Base-by-base conservation (phyloP, 2,113 vertebrate genomes). In the Grammomys surdaster region DNA sequence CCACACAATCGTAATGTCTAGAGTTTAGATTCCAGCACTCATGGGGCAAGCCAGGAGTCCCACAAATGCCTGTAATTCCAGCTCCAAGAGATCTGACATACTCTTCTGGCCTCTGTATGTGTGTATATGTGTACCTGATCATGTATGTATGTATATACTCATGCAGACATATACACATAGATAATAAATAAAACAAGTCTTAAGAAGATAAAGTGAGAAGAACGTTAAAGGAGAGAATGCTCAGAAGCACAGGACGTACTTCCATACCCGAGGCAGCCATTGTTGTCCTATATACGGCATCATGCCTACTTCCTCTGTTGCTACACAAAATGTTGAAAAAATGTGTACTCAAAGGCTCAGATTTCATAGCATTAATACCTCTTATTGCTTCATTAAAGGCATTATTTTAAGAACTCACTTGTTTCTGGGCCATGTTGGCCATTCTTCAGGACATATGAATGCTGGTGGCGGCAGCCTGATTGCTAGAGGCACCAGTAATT, bases 301-400 rank as follows among this genome's bases (percentile, higher is more conserved):
- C 51, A 17, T 24, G 28, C 17, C 24, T 11, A 56, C 26, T 90
- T 88, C 33, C 46, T 60, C 24, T 73, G 31, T 46, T 67, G 26
- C 40, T 89, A 67, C 12, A 36, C 89, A 28, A 92, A 90, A 88
- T 81, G 88, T 85, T 90, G 65, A 94, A 93, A 97, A 56, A 40
- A 20, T 16, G 12, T 36, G 10, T 46, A 56, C 65, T 69, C 88
- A 54, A 46, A 36, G 10, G 19, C 73, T 92, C 51, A 31, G 43
- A 85, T 85, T 75, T 76, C 89, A 96, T 14, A 77, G 77, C 60
- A 84, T 46, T 84, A 72, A 65, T 72, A 51, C 19, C 76, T 77
- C 93, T 67, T 43, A 56, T 75, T 89, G 16, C 48, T 88, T 92
- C 86, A 51, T 85, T 12, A 65, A 92, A 54, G 26, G 2, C 22